These are phyloP conservation scores for Chionomys nivalis DNA, from an alignment of 2,113 vertebrate genomes.

Conservation along the genomic window DNA sequence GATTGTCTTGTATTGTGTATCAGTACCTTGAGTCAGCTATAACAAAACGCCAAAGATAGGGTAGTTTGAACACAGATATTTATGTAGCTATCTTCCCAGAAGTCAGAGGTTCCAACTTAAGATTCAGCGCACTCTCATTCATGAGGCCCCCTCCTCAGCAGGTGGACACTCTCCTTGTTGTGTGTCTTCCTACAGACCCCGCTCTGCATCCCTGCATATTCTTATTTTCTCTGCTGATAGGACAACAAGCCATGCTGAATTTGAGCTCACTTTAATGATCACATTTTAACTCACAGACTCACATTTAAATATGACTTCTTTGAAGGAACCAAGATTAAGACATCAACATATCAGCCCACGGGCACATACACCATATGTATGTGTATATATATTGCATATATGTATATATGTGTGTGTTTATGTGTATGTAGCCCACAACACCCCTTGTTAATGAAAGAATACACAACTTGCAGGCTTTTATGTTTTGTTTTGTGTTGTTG, in stretches of 20 bases:
- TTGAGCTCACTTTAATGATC: background rate
- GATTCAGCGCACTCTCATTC: background rate
- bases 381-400: rapidly evolving
- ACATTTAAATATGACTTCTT: background rate
- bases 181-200: background rate
- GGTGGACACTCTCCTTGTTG: background rate
- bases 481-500: too few species aligned
- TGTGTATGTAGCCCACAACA: rapidly evolving
- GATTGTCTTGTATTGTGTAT: background rate
- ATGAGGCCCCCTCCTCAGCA: background rate
- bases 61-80: background rate
- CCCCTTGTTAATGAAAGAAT: background rate
- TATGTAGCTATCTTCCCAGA: background rate
- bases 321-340: background rate
- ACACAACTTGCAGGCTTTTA: too few species aligned
- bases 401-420: too few species aligned
- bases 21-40: background rate
- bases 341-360: background rate
- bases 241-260: background rate
- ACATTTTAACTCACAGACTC: background rate
- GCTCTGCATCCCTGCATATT: too few species aligned
- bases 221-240: background rate
- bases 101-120: background rate
- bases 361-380: background rate
- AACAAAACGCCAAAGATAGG: background rate